phyloP scores from a whole-genome alignment of 2,888 invertebrate species.

The Agriotes lineatus region DNA sequence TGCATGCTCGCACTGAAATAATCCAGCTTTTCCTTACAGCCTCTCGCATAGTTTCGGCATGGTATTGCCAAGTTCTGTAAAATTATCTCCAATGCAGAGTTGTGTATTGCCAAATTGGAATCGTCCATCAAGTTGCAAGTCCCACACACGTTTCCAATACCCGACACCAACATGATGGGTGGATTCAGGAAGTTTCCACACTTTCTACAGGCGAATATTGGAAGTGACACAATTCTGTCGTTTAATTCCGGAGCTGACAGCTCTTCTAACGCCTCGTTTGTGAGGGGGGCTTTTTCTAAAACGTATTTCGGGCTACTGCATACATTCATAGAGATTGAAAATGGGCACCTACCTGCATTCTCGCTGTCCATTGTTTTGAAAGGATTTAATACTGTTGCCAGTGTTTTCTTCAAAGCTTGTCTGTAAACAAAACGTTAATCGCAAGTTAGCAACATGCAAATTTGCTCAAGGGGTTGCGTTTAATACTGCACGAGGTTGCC shows the following conservation, averaged over 20 bases:
- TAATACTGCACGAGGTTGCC: no score
- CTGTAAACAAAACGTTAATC: no score
- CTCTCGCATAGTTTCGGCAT: conserved; percentile 53
- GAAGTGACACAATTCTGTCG: conserved; percentile 51
- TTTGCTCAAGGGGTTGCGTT: no score
- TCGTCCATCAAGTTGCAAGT: conserved; percentile 50
- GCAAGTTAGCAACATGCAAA: no score
- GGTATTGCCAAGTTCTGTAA: conserved; percentile 53
- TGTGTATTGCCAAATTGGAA: conserved; percentile 45
- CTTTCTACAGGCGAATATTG: conserved; percentile 51
- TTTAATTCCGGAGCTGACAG: conserved; percentile 48
- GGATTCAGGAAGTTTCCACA: conserved; percentile 55
- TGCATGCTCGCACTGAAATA: conserved; percentile 50
- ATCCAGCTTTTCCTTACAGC: conserved; percentile 50
- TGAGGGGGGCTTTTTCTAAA: background rate
- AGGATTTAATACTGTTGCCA: no score
- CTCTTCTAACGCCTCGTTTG: conserved; percentile 43
- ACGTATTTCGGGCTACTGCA: no score
- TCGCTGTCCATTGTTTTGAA: no score
- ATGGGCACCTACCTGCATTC: no score
- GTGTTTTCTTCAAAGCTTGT: no score
- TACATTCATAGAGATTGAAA: background rate
- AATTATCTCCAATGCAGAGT: conserved; percentile 52
- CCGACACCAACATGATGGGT: conserved; percentile 57
- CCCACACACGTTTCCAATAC: conserved; percentile 56